Percentiles rank a stretch among this genome's conserved stretches.
Conservation (phyloP, 2,888 invertebrate genomes). For the Hydrotaea cyrtoneurina region DNA sequence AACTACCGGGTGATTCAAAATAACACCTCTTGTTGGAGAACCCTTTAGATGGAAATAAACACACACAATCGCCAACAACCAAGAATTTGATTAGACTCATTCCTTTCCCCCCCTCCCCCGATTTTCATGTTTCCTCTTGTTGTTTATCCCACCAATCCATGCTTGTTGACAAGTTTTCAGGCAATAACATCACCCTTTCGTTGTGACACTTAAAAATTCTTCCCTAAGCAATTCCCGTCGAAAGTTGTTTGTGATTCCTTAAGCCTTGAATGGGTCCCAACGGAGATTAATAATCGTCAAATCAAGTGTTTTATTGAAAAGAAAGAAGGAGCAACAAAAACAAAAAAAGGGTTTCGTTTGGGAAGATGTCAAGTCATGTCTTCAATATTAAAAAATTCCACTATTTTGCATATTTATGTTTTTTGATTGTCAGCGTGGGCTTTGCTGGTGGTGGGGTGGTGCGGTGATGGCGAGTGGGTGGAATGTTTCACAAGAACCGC, state of each 20-base stretch:
- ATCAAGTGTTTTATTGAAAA: slow-evolving; percentile 22
- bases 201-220: neutral
- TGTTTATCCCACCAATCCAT: neutral
- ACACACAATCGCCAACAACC: no score
- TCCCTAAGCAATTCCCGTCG: neutral
- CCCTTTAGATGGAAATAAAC: no score
- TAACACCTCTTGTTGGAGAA: no score
- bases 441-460: neutral
- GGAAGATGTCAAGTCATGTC: slow-evolving; percentile 17
- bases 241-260: neutral
- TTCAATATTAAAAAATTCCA: slow-evolving; percentile 25
- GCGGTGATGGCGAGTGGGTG: neutral
- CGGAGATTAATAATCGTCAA: slow-evolving; percentile 4
- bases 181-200: neutral
- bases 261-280: neutral
- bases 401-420: slow-evolving; percentile 28
- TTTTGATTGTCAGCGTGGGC: slow-evolving; percentile 4
- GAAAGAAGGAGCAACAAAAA: no score
- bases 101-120: no score
- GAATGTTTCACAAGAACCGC: slow-evolving; percentile 3
- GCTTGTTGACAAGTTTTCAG: neutral
- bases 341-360: neutral
- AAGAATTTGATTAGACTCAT: no score
- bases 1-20: no score
- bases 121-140: neutral